phyloP scores from a whole-genome alignment of 2,888 invertebrate species.

The Tiliacea aurago region DNA sequence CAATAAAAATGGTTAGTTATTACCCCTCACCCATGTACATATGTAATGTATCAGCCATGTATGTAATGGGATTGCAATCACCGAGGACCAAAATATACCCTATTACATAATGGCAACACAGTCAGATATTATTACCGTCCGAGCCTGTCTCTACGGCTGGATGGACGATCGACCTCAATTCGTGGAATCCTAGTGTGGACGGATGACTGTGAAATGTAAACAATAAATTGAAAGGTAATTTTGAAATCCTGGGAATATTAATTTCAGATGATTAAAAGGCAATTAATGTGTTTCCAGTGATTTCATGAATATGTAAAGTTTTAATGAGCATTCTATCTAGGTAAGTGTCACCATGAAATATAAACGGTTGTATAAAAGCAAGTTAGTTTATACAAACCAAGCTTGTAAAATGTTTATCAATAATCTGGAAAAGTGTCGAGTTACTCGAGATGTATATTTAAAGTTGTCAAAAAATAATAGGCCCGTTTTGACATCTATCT shows the following conservation, averaged over 20 bases:
- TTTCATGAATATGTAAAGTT: not conserved
- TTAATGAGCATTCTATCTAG: not conserved
- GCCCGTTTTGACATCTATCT: too few relatives aligned
- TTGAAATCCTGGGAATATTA: not conserved
- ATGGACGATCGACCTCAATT: slow-evolving; percentile 38
- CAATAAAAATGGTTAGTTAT: not conserved
- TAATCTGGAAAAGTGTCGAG: not conserved
- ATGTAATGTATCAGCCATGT: not conserved
- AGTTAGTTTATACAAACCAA: not conserved
- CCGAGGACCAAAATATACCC: slow-evolving; percentile 13
- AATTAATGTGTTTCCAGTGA: not conserved
- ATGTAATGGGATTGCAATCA: slow-evolving; percentile 24
- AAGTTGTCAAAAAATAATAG: too few relatives aligned
- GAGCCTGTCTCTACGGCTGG: slow-evolving; percentile 12
- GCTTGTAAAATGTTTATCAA: not conserved
- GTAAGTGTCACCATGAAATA: not conserved
- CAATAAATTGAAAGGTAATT: slow-evolving; percentile 9
- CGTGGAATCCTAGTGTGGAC: slow-evolving; percentile 25
- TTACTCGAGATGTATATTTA: not conserved
- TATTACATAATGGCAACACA: slow-evolving; percentile 4
- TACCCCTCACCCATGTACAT: not conserved
- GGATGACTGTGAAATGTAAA: slow-evolving; percentile 9
- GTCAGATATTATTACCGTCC: slow-evolving; percentile 31
- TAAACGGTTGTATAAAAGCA: not conserved
- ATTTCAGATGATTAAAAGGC: not conserved